Base-by-base conservation (phyloP, 2,113 vertebrate genomes). In the Callospermophilus lateralis region DNA sequence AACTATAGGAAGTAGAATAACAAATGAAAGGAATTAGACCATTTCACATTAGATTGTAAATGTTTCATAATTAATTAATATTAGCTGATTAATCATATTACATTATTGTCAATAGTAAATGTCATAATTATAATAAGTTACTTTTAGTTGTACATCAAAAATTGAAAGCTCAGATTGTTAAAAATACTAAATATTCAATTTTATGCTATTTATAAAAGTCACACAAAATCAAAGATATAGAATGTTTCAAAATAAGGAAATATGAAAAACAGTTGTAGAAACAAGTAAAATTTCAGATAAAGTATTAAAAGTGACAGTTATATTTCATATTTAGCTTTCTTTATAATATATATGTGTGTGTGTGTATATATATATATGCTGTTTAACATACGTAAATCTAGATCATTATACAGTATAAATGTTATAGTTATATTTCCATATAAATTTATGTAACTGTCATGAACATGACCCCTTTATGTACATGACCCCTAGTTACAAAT, bases 141-240 rank as follows among this genome's bases (percentile, higher is more conserved):
- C 34, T 90, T 77, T 58, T 58, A 80, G 84, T 87, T 22, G 32
- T 85, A 45, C 6, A 76, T 93, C 53, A 73, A 96, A 96, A 90
- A 72, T 37, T 37, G 19, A 92, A 92, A 83, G n/a, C 7, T 92
- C 34, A 76, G 48, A 32, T 76, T 53, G 7, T 84, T 16, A 16
- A 89, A 87, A 89, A 89, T 42, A 26, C 4, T 45, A 45, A 65
- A 70, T 92, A 68, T n/a, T 92, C 32, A 74, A 73, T 34, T 89
- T 48, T 34, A 55, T 81, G 6, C 32, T 42, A 48, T 78, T 88
- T 88, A 7, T 16, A 88, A 28, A 91, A 93, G 48, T 81, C 24
- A 85, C 28, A 94, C 73, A 72, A 94, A 81, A 85, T 80, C 30
- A 61, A 84, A 94, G 28, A 70, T 68, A 70, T 16, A 48, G 39